Base-by-base conservation (phyloP, 2,888 invertebrate genomes). In the Trissoscelio sp. region DNA sequence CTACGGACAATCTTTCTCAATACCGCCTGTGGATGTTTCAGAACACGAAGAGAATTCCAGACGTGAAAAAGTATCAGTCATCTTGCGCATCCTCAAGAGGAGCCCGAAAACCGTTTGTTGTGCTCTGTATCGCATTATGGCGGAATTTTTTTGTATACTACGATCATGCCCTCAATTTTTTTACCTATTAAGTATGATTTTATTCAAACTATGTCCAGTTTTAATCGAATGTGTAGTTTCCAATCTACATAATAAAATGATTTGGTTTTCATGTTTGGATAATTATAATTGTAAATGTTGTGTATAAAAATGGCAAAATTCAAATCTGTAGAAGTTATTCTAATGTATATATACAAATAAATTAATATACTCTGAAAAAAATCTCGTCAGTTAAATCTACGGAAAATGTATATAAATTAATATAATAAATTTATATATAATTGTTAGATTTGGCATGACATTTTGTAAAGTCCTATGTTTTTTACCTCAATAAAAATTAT, bases 11-110 rank as follows among this genome's bases (percentile, higher is more conserved):
- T 78, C 64, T 70, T 64, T 70, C 70, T 69, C 77, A 69, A 70
- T 70, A 64, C 70, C 72, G 39, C 72, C 70, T 70, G 70, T 57
- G 70, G 70, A 69, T 70, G 62, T 69, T 78, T 70, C 55, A 51
- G 69, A 60, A 62, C 67, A 69, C 9, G 77, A 58, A 58, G 60
- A 78, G 62, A 64, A 73, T 73, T 73, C 60, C 62, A 62, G 42
- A 62, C 31, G 24, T 64, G 64, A 74, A 74, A 73, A 74, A 74
- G 64, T 64, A 74, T 74, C 74, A 66, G 74, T 74, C 64, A 66
- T 74, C 64, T 44, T 46, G 53, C 62, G 73, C 73, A 73, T 73
- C 72, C 28, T 72, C 48, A 16, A 57, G 44, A 55, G 37, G 14
- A 62, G 34, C 22, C 66, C 74, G 42, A 66, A 74, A 66, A 74